Base-by-base conservation (phyloP, 1,140 invertebrate species). In the Archegozetes longisetosus region DNA sequence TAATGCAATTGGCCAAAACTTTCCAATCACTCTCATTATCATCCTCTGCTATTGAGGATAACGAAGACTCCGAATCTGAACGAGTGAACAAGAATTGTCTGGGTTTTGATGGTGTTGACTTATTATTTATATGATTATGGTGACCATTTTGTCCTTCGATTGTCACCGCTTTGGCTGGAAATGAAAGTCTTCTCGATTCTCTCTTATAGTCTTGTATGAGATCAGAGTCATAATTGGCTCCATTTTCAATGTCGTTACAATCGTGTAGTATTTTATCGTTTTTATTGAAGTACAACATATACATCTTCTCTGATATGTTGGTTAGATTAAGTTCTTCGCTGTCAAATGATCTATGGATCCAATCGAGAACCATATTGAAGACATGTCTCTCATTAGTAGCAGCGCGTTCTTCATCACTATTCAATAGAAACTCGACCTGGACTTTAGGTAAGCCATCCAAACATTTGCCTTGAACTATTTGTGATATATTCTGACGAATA, bases 201-300 rank as follows among this genome's bases (percentile, higher is more conserved):
- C 82, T 82, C 66, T 86, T 85, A 73, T 89, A 88, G 69, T 88
- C 85, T 67, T 84, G 82, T 6, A 88, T 80, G 48, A 85, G 77
- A 64, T 86, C 84, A 2, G 82, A 83, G 68, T 86, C 81, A 61
- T 80, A 78, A 1, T 79, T 72, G 50, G 81, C 79, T 13, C 78
- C 77, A 28, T 75, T 76, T 24, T 84, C 82, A 65, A 88, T 74
- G 62, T 84, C 82, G 29, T 78, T 77, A 70, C 84, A 86, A 71
- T 87, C 85, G 63, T 84, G 82, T n/a, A 90, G 73, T 22, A n/a
- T 54, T 27, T 78, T 81, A 66, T 85, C 82, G 65, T 85, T 81
- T 40, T 79, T 73, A 29, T 83, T 82, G 60, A 88, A 71, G 70
- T 85, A 88, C 55, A 88, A 70, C 71, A 88, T 75, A 69, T 86